phyloP scores from a whole-genome alignment of 2,888 invertebrate species.

The Rhagonycha fulva region DNA sequence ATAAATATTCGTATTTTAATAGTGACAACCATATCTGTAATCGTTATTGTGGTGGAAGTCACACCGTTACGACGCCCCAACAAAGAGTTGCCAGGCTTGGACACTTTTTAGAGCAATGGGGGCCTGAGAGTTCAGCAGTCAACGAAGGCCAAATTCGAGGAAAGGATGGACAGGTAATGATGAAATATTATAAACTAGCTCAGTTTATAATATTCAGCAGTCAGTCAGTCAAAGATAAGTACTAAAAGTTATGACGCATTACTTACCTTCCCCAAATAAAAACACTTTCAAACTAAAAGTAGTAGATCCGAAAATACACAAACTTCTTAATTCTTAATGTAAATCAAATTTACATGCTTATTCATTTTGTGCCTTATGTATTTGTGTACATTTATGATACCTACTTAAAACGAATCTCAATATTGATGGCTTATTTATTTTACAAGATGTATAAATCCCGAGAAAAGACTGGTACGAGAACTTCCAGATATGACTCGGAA shows the following conservation, averaged over 20 bases:
- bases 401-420: too few relatives aligned
- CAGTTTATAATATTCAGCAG: too few relatives aligned
- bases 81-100: constrained; percentile 70
- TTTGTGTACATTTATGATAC: too few relatives aligned
- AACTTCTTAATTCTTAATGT: too few relatives aligned
- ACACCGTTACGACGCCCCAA: constrained; percentile 72
- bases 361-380: background rate
- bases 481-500: background rate
- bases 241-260: background rate
- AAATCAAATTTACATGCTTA: background rate
- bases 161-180: constrained; percentile 47
- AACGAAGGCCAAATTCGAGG: constrained; percentile 50
- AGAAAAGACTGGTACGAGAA: background rate
- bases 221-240: background rate
- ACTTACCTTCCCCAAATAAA: background rate
- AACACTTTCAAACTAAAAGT: background rate
- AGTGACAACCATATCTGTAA: constrained; percentile 62
- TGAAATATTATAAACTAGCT: background rate
- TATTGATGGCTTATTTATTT: background rate
- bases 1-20: background rate
- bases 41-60: constrained; percentile 80
- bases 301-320: too few relatives aligned
- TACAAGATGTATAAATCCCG: constrained; percentile 12
- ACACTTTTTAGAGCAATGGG: constrained; percentile 70
- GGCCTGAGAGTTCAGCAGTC: constrained; percentile 63